Percentiles rank a stretch among this genome's conserved stretches.
phyloP scores from a whole-genome alignment of 2,888 invertebrate genomes.

The Yponomeuta plumbellus region DNA sequence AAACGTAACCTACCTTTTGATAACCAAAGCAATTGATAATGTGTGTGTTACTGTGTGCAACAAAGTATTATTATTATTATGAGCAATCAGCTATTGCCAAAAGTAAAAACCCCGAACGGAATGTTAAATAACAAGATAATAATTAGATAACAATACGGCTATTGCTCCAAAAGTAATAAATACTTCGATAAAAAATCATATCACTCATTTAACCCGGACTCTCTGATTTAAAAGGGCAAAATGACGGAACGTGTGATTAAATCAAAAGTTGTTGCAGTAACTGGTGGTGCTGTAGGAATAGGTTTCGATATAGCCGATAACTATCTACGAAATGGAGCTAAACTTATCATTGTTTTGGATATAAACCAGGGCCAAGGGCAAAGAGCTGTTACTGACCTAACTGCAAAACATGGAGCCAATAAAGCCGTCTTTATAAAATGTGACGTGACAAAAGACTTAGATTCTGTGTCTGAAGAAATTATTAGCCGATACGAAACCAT shows the following conservation, averaged over 20 bases:
- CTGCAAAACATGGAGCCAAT: constrained; percentile 54
- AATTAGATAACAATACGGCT: no score
- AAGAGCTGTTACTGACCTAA: constrained; percentile 54
- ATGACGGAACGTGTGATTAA: constrained; percentile 20
- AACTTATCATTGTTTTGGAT: constrained; percentile 34
- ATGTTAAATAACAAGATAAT: no score
- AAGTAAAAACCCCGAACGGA: no score
- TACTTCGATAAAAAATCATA: no score
- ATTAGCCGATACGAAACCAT: constrained; percentile 45
- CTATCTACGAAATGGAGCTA: constrained; percentile 56
- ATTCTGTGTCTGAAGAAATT: constrained; percentile 46
- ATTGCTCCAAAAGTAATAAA: no score
- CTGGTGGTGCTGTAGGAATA: constrained; percentile 74
- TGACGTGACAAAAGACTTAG: constrained; percentile 66
- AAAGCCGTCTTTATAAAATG: constrained; percentile 63
- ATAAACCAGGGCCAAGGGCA: constrained; percentile 45
- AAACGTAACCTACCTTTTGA: neutral
- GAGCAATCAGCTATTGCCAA: no score
- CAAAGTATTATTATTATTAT: no score
- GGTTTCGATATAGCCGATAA: constrained; percentile 62
- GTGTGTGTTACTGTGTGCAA: no score
- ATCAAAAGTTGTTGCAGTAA: constrained; percentile 42
- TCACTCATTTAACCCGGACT: no score
- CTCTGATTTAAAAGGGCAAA: constrained; percentile 15
- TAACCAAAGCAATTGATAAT: no score